Evolutionary conservation across 2,797 vertebrate genomes (phyloP).

Genomic region (Cryptoblepharus egeriae): DNA sequence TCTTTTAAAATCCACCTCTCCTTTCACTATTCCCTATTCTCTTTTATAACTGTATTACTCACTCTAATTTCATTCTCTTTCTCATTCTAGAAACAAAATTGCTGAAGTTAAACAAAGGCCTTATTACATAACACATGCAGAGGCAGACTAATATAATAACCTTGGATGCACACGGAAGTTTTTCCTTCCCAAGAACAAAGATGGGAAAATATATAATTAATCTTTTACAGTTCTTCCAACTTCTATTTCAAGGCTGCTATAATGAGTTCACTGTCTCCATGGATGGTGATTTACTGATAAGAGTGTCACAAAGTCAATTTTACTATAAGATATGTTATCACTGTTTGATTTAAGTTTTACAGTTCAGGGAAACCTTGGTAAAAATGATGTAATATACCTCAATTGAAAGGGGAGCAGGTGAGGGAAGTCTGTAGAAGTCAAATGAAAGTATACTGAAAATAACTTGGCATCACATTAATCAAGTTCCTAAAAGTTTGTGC

Average conservation of each 20-base stretch:
- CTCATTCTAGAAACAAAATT: conserved; percentile 1
- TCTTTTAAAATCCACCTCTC: not conserved
- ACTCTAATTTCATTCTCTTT: not conserved
- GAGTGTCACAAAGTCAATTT: conserved; percentile 45
- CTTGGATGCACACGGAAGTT: not conserved
- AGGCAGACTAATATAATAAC: not conserved
- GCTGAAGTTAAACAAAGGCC: not conserved
- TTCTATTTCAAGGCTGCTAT: conserved; percentile 50
- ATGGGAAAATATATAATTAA: conserved; percentile 12
- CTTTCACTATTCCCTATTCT: not conserved
- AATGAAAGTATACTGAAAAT: conserved; percentile 14
- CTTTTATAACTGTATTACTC: not conserved
- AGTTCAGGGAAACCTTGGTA: conserved; percentile 56
- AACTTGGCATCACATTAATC: conserved; percentile 24
- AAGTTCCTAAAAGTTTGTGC: conserved; percentile 29
- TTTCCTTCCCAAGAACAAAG: not conserved
- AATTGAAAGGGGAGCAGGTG: not conserved
- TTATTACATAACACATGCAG: conserved; percentile 1
- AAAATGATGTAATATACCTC: conserved; percentile 37
- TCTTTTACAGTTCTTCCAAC: conserved; percentile 49
- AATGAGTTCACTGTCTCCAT: conserved; percentile 46
- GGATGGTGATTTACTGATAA: conserved; percentile 50
- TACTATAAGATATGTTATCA: conserved; percentile 42
- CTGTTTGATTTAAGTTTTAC: conserved; percentile 42
- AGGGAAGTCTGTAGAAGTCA: conserved; percentile 13